A percentile compares a stretch with the other conserved stretches of the same genome.
Conservation (phyloP, 2,113 vertebrate genomes). For the Pteropus alecto region DNA sequence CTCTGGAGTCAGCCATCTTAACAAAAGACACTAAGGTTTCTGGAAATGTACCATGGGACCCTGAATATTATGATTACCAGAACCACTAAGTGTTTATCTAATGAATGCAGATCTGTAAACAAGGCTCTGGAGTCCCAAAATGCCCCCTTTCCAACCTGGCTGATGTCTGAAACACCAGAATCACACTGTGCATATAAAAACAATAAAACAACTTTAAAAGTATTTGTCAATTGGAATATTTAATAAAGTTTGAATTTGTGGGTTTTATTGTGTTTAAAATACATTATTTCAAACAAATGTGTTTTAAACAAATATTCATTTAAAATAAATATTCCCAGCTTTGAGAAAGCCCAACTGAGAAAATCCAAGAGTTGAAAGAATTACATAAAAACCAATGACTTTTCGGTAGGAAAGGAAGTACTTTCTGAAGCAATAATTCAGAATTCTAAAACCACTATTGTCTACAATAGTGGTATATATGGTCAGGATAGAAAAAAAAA, state of each 20-base stretch:
- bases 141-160: not conserved
- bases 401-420: not conserved
- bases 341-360: not conserved
- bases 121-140: not conserved
- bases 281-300: conserved; percentile 19
- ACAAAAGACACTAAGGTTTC: conserved; percentile 17
- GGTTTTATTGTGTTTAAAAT: not conserved
- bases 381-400: not conserved
- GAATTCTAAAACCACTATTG: not conserved
- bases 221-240: not conserved
- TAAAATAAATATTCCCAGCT: conserved; percentile 27
- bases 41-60: not conserved
- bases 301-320: conserved; percentile 36
- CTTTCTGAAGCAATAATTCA: not conserved
- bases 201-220: not conserved
- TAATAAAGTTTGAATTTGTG: conserved; percentile 19
- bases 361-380: not conserved
- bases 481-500: not conserved
- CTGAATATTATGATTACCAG: not conserved
- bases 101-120: not conserved
- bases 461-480: not conserved
- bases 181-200: not conserved
- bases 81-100: not conserved
- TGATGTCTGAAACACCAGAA: not conserved
- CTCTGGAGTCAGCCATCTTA: not conserved